These are phyloP conservation scores for Neocrepidodera transversa DNA, from an alignment of 2,888 invertebrate species.

Conservation along the genomic window DNA sequence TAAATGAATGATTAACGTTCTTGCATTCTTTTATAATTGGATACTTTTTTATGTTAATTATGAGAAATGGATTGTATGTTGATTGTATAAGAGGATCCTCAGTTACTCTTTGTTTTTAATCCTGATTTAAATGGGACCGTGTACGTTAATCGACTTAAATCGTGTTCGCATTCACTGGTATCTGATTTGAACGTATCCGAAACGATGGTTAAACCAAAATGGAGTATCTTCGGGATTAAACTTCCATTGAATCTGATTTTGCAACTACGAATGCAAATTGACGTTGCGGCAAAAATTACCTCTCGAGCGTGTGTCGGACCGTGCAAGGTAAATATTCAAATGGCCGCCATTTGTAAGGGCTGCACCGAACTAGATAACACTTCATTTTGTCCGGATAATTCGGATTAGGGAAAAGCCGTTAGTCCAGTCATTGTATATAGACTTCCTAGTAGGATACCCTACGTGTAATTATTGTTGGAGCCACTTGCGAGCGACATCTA, in stretches of 20 bases:
- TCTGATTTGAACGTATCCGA: background rate
- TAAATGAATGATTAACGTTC: too few species aligned
- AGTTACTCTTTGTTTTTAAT: too few species aligned
- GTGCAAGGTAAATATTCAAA: constrained; percentile 25
- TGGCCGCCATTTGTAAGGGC: constrained; percentile 20
- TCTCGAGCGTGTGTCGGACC: constrained; percentile 15
- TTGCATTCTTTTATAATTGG: too few species aligned
- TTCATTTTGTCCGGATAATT: constrained; percentile 46
- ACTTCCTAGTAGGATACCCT: too few species aligned
- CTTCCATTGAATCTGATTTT: constrained; percentile 9
- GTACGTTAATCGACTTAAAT: too few species aligned
- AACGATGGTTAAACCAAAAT: background rate
- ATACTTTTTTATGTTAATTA: too few species aligned
- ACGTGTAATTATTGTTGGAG: too few species aligned
- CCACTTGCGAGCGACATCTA: too few species aligned
- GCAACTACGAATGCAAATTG: constrained; percentile 16
- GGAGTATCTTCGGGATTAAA: constrained; percentile 11
- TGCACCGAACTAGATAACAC: constrained; percentile 36
- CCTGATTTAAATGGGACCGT: too few species aligned
- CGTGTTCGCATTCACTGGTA: background rate
- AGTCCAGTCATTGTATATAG: constrained; percentile 53
- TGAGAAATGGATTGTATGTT: too few species aligned
- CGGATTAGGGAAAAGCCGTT: constrained; percentile 53
- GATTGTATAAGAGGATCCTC: too few species aligned
- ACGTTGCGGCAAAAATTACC: constrained; percentile 15